A percentile compares a stretch with the other conserved stretches of the same genome.
phyloP scores from a whole-genome alignment of 2,888 invertebrate genomes.

The Camponotus fellah region DNA sequence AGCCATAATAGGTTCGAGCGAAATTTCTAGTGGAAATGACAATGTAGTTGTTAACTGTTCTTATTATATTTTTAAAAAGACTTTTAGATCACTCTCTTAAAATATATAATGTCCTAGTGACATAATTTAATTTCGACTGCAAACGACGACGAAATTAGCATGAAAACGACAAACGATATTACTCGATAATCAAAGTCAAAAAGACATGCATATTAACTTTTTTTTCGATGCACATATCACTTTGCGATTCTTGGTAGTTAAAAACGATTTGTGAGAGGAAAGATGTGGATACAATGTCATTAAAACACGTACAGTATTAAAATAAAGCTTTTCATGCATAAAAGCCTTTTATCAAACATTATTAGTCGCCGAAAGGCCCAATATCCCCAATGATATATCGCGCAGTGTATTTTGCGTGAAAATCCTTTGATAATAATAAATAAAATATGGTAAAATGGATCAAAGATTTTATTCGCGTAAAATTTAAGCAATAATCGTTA shows the following conservation, averaged over 20 bases:
- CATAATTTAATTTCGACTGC: conserved; percentile 36
- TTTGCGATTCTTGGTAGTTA: conserved; percentile 16
- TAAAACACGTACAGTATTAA: conserved; percentile 31
- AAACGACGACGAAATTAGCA: not conserved
- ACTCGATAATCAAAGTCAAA: conserved; percentile 15
- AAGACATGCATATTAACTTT: conserved; percentile 21
- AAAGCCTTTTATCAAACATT: conserved; percentile 27
- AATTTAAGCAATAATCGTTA: not conserved
- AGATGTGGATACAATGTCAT: conserved; percentile 14
- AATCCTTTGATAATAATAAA: not conserved
- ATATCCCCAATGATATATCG: not conserved
- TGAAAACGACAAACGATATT: conserved; percentile 6
- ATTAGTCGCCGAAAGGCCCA: conserved; percentile 7
- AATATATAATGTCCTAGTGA: not conserved
- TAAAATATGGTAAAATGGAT: not conserved
- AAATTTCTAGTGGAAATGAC: conserved; percentile 12
- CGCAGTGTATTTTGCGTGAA: not conserved
- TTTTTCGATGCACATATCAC: not conserved
- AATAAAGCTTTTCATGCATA: not conserved
- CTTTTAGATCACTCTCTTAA: not conserved
- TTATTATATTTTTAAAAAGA: conserved; percentile 8
- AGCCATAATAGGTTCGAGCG: not conserved
- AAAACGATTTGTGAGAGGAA: conserved; percentile 13
- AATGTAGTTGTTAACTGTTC: not conserved
- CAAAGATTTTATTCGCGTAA: not conserved